Conservation (phyloP, 1,140 invertebrate genomes). For the Drosophila leontia region DNA sequence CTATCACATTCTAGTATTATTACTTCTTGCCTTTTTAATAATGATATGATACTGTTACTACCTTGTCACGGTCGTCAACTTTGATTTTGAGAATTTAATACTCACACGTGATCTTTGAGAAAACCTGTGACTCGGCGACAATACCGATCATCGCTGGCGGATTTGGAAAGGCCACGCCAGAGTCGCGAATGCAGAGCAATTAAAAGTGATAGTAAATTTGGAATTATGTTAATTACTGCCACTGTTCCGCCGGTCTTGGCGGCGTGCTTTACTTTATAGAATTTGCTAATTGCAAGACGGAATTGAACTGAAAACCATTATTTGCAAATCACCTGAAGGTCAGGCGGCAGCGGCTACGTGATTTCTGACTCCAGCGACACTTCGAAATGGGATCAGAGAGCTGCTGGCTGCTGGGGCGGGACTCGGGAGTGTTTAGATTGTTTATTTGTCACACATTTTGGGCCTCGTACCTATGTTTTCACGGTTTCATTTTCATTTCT, state of each 20-base stretch:
- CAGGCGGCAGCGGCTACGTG: conserved; percentile 37
- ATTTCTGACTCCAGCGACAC: conserved; percentile 39
- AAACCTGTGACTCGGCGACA: conserved; percentile 33
- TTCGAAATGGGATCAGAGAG: conserved; percentile 25
- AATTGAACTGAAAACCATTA: conserved; percentile 72
- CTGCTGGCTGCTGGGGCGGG: conserved; percentile 3
- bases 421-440: conserved; percentile 25
- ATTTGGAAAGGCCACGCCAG: conserved; percentile 62
- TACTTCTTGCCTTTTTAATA: background rate
- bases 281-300: conserved; percentile 66
- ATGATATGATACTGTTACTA: background rate
- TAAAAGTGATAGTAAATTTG: conserved; percentile 73
- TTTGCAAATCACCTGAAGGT: conserved; percentile 59
- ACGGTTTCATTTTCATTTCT: conserved; percentile 56
- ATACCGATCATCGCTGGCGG: conserved; percentile 31
- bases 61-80: conserved; percentile 14
- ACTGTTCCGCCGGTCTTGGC: conserved; percentile 41
- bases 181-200: conserved; percentile 59
- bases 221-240: conserved; percentile 75
- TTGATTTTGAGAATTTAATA: background rate
- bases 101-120: background rate
- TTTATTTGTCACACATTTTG: conserved; percentile 26
- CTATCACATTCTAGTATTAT: background rate
- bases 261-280: conserved; percentile 41
- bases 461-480: conserved; percentile 25